These are phyloP conservation scores for Halcyon chelicuti DNA, from an alignment of 2,797 vertebrate genomes.

Conservation along the genomic window DNA sequence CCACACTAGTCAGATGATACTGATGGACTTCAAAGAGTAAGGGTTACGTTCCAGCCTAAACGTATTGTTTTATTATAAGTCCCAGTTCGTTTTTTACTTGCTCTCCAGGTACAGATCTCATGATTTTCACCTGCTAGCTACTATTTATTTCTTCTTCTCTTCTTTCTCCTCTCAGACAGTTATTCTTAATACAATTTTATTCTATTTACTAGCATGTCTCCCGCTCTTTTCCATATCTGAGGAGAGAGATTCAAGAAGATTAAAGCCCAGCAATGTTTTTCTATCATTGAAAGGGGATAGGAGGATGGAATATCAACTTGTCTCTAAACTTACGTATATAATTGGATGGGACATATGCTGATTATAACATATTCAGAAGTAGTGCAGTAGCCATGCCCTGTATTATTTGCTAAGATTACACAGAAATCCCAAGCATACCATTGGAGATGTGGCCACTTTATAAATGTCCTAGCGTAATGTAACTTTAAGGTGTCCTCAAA, in stretches of 20 bases:
- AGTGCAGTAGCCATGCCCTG: not conserved
- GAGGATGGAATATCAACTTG: not conserved
- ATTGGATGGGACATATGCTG: not conserved
- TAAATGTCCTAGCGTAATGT: not conserved
- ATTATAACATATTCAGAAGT: not conserved
- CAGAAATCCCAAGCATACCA: not conserved
- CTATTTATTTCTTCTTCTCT: not conserved
- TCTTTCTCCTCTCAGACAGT: not conserved
- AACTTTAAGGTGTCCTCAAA: constrained; percentile 52
- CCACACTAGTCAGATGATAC: not conserved
- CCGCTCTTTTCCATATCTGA: not conserved
- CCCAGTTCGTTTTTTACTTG: not conserved
- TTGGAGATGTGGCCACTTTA: not conserved
- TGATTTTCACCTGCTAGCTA: not conserved
- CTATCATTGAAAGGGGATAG: not conserved
- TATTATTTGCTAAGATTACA: not conserved
- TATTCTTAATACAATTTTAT: not conserved
- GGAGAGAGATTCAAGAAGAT: not conserved
- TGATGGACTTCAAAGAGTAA: not conserved
- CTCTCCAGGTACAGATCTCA: not conserved
- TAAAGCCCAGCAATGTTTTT: not conserved
- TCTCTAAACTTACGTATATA: not conserved
- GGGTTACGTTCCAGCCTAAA: not conserved
- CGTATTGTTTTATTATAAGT: not conserved
- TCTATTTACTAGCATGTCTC: not conserved